Base-by-base conservation (phyloP, 1,140 invertebrate species). In the Macrobrachium rosenbergii region DNA sequence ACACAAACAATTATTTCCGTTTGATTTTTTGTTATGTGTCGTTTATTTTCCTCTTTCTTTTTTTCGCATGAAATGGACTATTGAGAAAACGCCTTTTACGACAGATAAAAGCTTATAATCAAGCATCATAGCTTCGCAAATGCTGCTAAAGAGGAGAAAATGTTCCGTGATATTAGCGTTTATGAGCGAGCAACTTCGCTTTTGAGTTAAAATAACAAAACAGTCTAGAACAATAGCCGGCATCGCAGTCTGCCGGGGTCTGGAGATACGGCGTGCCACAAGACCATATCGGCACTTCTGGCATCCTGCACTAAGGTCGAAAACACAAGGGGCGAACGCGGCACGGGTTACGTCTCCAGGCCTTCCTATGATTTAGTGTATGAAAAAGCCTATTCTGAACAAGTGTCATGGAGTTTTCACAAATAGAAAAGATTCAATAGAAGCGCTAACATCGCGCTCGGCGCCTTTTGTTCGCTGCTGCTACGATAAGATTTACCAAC, bases 391-490 rank as follows among this genome's bases (percentile, higher is more conserved):
- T 87, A 87, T 87, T 87, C 86, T 87, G 86, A 87, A 82, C 86
- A 82, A 87, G 86, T 87, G 86, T 87, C 86, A 82, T 87, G 79
- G 86, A 87, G 86, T 87, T 87, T 87, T 82, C 86, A 87, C 86
- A 87, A 87, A 87, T 87, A 87, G 86, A 87, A 87, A 87, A 78
- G 86, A 87, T 82, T 87, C 79, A 87, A 87, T 87, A 82, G 86
- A 64, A 75, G 58, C 69, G 58, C 78, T 69, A 82, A 82, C 86
- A 87, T 87, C 67, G 73, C 79, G 58, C 86, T 60, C 69, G 72
- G n/a, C 37, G 17, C 59, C 79, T 77, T 87, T 87, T 87, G 86
- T 87, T 87, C 86, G 59, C 67, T 37, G 17, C 28, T 16, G 37
- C 72, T 82, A 37, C 86, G 86, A 87, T 87, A 87, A 87, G 86